Base-by-base conservation (phyloP, 1,140 invertebrate genomes). In the Teleopsis dalmanni region DNA sequence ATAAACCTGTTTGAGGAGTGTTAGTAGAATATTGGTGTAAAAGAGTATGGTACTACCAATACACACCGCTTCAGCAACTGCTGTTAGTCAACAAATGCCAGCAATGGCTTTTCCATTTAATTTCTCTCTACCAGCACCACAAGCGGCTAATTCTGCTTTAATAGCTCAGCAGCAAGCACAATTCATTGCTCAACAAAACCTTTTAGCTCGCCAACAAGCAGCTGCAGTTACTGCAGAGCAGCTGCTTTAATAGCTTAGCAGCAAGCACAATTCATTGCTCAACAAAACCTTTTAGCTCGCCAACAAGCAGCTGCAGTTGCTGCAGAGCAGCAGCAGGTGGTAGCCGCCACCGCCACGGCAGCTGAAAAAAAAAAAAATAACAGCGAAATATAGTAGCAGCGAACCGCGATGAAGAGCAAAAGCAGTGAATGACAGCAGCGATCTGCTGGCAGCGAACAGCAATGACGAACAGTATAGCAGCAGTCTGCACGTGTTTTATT, bases 101-200 rank as follows among this genome's bases (percentile, higher is more conserved):
- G 33, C 49, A n/a, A 50, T 50, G 33, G 31, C 40, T 29, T 61
- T 59, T 43, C 59, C 66, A 3, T 58, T 63, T 22, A 68, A 57
- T 45, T 51, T 62, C 3, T 49, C 50, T 3, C 50, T 54, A 45
- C 64, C 52, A 10, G 57, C 49, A 7, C 59, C 58, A 3, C 49
- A 45, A 23, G 52, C 63, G 0, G 13, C 42, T 7, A 69, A 65
- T 48, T 53, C 66, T 2, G 62, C 60, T 0, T 40, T 65, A 21
- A 38, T 70, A 22, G 67, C 67, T 23, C 66, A 70, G 19, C 66
- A 71, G 42, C 65, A 68, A 52, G 68, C 68, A 1, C 68, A 70
- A 57, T 69, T 60, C 18, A 71, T 71, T 29, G 68, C 67, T 10
- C 68, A 71, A 49, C 68, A 71, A 48, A 70, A 54, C 56, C 42